Evolutionary conservation across 2,888 invertebrate species (phyloP), one percentile per base, ranked within the genome.

Genomic region (Caenorhabditis panamensis): DNA sequence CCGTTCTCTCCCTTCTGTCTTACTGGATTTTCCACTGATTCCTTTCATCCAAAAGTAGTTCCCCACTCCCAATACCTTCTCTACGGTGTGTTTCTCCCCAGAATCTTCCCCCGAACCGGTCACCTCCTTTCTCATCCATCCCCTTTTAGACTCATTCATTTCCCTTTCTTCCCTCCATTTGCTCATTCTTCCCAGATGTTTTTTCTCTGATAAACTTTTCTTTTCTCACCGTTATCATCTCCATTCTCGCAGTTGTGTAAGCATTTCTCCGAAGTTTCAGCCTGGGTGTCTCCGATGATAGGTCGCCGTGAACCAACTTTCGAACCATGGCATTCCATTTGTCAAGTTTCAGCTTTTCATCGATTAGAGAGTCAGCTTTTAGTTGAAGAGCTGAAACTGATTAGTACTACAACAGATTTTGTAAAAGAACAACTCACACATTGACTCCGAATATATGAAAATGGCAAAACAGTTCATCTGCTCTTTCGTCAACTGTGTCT

Each of bases 221-320:
- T n/a, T n/a, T n/a, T n/a, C 67, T 58, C n/a, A 79, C 79, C 16
- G 68, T 63, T 2, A n/a, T 44, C 4, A 47, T 58, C 58, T 80
- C 79, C 75, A 75, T 75, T 54, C 36, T 51, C 16, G 79, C 73
- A 3, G 79, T 79, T 9, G 84, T 77, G 58, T 84, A 82, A 3
- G 84, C 84, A 66, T 84, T 84, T 28, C 84, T 22, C 53, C 75
- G 73, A 44, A 84, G 56, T 63, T 75, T 80, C n/a, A 80, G 26
- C 4, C 72, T 28, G 4, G 79, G 79, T 2, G 79, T 79, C 58
- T 79, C 79, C 5, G 22, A 22, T 22, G 36, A 59, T 59, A 59
- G 18, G 54, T 71, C 78, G 4, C 56, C 63, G 41, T 31, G 31
- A 0, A 78, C 11, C 37, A 78, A 26, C 37, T 79, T 79, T 4